Conservation (phyloP, 2,797 vertebrate species). For the Gorsachius magnificus region DNA sequence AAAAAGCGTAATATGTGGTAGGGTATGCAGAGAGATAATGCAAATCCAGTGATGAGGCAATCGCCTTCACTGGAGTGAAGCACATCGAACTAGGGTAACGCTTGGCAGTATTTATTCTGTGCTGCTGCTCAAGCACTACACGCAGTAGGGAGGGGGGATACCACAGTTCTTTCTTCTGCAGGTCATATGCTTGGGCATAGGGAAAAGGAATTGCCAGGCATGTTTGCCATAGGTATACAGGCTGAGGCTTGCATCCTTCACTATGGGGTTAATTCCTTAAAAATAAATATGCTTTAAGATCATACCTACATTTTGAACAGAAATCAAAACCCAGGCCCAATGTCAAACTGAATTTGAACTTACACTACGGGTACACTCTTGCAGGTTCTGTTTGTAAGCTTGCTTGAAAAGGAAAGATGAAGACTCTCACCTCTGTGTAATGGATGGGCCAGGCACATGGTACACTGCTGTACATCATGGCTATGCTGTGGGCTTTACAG, state of each 20-base stretch:
- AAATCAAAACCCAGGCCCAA: not conserved
- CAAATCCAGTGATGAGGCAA: not conserved
- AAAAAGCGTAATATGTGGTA: fast-evolving
- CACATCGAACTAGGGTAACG: fast-evolving
- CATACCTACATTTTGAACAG: not conserved
- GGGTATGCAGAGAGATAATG: fast-evolving
- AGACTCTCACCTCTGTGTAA: not conserved
- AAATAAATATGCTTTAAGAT: not conserved
- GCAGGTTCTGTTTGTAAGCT: not conserved
- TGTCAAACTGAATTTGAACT: not conserved
- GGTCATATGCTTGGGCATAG: fast-evolving
- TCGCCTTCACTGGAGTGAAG: fast-evolving
- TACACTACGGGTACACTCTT: not conserved
- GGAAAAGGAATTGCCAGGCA: not conserved
- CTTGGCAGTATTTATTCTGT: not conserved
- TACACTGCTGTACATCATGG: fast-evolving
- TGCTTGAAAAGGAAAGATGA: not conserved
- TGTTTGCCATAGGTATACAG: not conserved
- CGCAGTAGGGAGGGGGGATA: fast-evolving
- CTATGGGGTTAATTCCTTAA: not conserved
- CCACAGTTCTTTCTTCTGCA: not conserved
- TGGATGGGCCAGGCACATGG: not conserved
- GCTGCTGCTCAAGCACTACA: not conserved
- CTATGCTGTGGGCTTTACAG: not conserved
- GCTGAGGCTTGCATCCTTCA: not conserved